Base-by-base conservation (phyloP, 1,140 invertebrate species). In the Zaprionus kolodkinae region DNA sequence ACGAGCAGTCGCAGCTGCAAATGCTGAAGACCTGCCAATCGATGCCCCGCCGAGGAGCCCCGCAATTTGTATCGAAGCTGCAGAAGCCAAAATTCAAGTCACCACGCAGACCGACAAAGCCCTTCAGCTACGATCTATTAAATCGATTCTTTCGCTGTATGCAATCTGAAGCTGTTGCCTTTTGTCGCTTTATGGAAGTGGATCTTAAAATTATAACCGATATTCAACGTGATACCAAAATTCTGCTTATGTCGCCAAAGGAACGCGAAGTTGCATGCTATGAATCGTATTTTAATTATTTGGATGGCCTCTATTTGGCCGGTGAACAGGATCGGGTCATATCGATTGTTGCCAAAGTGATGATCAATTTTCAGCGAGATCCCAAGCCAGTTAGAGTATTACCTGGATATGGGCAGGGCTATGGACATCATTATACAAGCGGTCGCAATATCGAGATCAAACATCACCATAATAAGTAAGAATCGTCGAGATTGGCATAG, bases 201-300 rank as follows among this genome's bases (percentile, higher is more conserved):
- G 38, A 69, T 9, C 76, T 83, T 6, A 7, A 72, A 25, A 76
- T 83, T 10, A 33, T 60, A 6, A 64, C 76, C 12, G 43, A 70
- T 12, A 72, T 72, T 50, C 40, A 40, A 0, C 55, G 54, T 7
- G 73, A 60, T 38, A 52, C 54, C 5, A 25, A 55, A 40, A 71
- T 76, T 9, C 6, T 15, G 6, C 21, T 36, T 9, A 17, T 83
- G 72, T 4, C 64, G 6, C 12, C 48, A 1, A 50, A 45, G 2
- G 68, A 83, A 17, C 81, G 76, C 0, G 65, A 77, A 48, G 12
- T 10, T 7, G 52, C 30, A 0, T 81, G 81, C 1, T 79, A 80
- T 17, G 57, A 70, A 54, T 69, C 73, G 0, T 79, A 84, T 11
- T 84, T 76, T 15, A 69, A 77, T 6, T 55, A 84, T 35, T 15